Evolutionary conservation across 2,797 vertebrate species (phyloP), one percentile per base, ranked within the genome.

Genomic region (Mionectes olivaceus): DNA sequence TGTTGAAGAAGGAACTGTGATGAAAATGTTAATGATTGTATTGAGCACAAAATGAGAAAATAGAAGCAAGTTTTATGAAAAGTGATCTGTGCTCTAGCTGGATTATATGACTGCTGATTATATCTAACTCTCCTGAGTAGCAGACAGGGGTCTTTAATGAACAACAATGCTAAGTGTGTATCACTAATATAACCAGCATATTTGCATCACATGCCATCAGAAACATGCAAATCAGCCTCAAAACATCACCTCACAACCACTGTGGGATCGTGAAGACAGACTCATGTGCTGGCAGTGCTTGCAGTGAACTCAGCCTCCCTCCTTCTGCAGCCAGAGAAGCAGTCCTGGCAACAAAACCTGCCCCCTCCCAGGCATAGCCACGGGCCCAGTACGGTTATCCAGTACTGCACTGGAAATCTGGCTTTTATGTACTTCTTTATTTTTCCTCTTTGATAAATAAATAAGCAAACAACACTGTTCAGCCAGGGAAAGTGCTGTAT

Each of bases 31-130:
- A 92, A 87, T 60, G 65, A 83, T 32, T 17, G 6, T 22, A 53
- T 70, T 90, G 63, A 73, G 61, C 39, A 73, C 52, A 82, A 82
- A 90, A 89, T 63, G 28, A 82, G 74, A 91, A 90, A 63, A 82
- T 28, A 89, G 55, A 90, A 90, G 19, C 25, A 86, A 76, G 35
- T 82, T 93, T 82, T 74, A 49, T 63, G 67, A 84, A 47, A 82
- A 67, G 25, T 0, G 0, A 59, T 67, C 43, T 73, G 47, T 53
- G 32, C 59, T 75, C 10, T 50, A 63, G 43, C 47, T 76, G 77
- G 16, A 87, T 82, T 55, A n/a, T 49, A 41, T 39, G 63, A 77
- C 67, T 90, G 39, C 35, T 85, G 77, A 84, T 89, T 60, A 68
- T 15, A 85, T 46, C 50, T 43, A 50, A 74, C 23, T 52, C 47